Evolutionary conservation across 2,888 invertebrate genomes (phyloP).

Genomic region (Diplazon laetatorius): DNA sequence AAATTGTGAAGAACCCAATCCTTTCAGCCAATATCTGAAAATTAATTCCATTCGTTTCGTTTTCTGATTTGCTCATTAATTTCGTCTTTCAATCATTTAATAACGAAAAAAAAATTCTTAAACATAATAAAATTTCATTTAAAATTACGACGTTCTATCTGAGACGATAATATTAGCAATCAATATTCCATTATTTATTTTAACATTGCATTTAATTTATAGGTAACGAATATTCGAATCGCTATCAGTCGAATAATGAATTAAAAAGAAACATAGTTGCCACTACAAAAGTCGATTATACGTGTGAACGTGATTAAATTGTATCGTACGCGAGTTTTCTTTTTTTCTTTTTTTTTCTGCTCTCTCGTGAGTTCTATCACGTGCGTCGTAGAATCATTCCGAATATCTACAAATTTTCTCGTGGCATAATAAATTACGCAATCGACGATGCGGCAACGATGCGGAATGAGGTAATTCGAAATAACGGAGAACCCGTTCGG

Average conservation of each 20-base stretch:
- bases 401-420: conserved; percentile 3
- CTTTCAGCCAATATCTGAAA: not conserved
- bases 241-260: no score
- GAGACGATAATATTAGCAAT: no score
- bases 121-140: no score
- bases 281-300: no score
- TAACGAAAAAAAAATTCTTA: no score
- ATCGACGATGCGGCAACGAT: conserved; percentile 9
- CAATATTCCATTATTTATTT: no score
- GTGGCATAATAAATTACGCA: conserved; percentile 14
- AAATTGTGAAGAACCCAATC: not conserved
- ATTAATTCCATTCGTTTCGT: not conserved
- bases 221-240: no score
- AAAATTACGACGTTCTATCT: no score
- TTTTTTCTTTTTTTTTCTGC: no score
- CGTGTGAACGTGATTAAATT: no score
- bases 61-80: not conserved
- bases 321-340: not conserved
- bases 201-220: no score
- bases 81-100: not conserved
- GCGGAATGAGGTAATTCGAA: conserved; percentile 34
- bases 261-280: no score
- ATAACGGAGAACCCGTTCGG: conserved; percentile 28
- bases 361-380: not conserved
- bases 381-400: not conserved